A percentile compares a stretch with the other conserved stretches of the same genome.
These are phyloP conservation scores for Cactoblastis cactorum DNA, from an alignment of 2,888 invertebrate species.

Conservation along the genomic window DNA sequence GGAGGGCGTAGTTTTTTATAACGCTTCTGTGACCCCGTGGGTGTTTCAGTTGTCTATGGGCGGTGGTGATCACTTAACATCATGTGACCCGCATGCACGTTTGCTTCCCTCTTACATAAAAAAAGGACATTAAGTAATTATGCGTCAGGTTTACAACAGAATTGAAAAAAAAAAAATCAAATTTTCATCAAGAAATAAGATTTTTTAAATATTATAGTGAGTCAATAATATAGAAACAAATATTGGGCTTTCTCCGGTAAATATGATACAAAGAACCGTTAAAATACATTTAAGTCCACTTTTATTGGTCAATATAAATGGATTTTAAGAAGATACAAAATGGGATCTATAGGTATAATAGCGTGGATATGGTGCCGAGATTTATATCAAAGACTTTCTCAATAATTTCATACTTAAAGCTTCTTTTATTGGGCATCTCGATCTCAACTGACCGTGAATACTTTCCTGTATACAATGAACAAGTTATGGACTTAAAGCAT, in stretches of 20 bases:
- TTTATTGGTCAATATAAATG: not conserved
- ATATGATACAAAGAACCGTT: not conserved
- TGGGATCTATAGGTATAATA: not conserved
- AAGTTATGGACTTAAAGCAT: not conserved
- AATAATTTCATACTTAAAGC: conserved; percentile 5
- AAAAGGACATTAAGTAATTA: too few species aligned
- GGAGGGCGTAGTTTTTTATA: too few species aligned
- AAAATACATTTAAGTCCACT: not conserved
- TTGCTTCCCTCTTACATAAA: too few species aligned
- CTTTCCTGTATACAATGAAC: conserved; percentile 1
- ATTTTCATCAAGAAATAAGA: too few species aligned
- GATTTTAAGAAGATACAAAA: not conserved
- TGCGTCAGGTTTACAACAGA: too few species aligned
- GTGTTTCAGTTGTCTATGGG: too few species aligned
- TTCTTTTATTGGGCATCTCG: not conserved
- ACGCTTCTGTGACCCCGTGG: too few species aligned
- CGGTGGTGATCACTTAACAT: too few species aligned
- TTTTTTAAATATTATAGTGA: too few species aligned
- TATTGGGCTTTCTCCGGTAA: not conserved
- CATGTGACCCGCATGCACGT: too few species aligned
- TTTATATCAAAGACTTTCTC: not conserved
- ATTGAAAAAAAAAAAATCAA: too few species aligned
- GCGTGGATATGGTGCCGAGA: not conserved
- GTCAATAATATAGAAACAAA: not conserved
- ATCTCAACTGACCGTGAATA: conserved; percentile 9